Evolutionary conservation across 2,888 invertebrate genomes (phyloP).

Genomic region (Megaustenia siamemsis): DNA sequence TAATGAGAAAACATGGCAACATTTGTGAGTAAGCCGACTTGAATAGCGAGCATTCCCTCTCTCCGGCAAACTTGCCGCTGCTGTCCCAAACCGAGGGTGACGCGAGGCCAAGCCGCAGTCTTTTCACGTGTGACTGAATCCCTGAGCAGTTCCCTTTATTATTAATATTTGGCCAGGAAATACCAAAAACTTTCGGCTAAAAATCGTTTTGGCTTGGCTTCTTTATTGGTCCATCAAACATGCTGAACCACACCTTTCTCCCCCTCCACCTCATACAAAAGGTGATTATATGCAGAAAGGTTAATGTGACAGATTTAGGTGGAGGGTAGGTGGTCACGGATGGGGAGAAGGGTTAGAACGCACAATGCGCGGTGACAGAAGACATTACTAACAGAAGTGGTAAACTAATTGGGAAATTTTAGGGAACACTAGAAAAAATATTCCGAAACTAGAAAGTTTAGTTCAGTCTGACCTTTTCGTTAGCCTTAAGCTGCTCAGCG

Average conservation of each 20-base stretch:
- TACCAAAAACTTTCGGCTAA: not conserved
- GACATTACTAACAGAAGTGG: no score
- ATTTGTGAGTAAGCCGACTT: conserved; percentile 42
- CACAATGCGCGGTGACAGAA: not conserved
- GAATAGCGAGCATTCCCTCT: conserved; percentile 21
- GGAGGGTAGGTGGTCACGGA: not conserved
- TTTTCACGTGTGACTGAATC: conserved; percentile 20
- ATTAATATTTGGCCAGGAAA: not conserved
- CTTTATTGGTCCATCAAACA: not conserved
- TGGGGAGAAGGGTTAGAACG: not conserved
- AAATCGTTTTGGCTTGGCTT: not conserved
- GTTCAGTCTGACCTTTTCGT: no score
- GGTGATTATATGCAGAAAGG: no score
- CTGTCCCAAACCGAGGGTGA: not conserved
- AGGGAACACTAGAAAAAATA: no score
- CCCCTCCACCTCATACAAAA: no score
- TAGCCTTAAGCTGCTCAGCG: no score
- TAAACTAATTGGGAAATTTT: no score
- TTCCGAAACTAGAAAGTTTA: no score
- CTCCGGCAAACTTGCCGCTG: not conserved
- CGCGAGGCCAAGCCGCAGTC: conserved; percentile 2
- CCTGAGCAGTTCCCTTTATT: not conserved
- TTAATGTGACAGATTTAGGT: no score
- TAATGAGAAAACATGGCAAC: conserved; percentile 42
- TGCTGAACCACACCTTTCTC: no score